Base-by-base conservation (phyloP, 2,888 invertebrate species). In the Acutogordius australiensis region DNA sequence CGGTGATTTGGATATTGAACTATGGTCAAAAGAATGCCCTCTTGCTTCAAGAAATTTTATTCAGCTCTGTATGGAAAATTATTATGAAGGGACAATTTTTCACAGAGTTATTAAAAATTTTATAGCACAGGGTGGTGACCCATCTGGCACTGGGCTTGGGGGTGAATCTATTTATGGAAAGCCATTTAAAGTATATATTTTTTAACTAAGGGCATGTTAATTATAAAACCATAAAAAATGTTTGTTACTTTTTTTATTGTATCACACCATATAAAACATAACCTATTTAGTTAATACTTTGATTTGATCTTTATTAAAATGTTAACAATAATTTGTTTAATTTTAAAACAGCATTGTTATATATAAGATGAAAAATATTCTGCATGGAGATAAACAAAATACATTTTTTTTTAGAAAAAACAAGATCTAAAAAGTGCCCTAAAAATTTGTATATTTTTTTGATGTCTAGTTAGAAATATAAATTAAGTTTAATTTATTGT, bases 21-120 rank as follows among this genome's bases (percentile, higher is more conserved):
- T 97, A 68, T 97, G 94, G 94, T 79, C 88, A 0, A 84, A 85
- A 68, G 97, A 97, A 74, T 79, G 87, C 1, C 94, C 97, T 0
- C 83, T 84, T 71, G 86, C 97, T 2, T 83, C 82, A 67, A 76
- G 83, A 61, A 90, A 90, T 71, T 90, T 90, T 68, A 79, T 97
- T 59, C 97, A 99, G 70, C 74, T 94, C 1, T 94, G 91, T 68
- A 74, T 91, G 78, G 94, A 97, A 74, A 84, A 66, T 57, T 68
- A 68, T 60, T 69, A 68, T 61, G 63, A 68, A 45, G 65, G 64
- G 8, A 70, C 70, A 1, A 81, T 84, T 67, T 97, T 97, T 68
- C 94, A 97, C 70, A 75, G 94, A 64, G 78, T 97, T 18, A 82
- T 94, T 0, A 84, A 83, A 67, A 84, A 80, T 1, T 97, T 94